A percentile compares a stretch with the other conserved stretches of the same genome.
These are phyloP conservation scores for Apodemia hepburni DNA, from an alignment of 2,888 invertebrate species.

Conservation along the genomic window DNA sequence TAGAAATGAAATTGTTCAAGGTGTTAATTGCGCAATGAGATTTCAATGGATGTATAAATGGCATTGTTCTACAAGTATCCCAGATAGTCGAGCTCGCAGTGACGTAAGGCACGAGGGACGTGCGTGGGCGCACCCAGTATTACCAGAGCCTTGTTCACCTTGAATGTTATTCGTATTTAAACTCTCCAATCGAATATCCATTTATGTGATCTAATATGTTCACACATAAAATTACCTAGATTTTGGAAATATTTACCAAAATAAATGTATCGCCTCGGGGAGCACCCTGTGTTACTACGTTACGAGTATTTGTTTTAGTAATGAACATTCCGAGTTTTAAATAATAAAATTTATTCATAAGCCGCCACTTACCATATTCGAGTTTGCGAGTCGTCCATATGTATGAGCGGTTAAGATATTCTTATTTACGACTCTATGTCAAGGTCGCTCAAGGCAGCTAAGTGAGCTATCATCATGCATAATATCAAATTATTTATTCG, in stretches of 20 bases:
- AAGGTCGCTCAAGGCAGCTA: slow-evolving; percentile 60
- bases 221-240: background rate
- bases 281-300: slow-evolving; percentile 76
- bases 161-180: slow-evolving; percentile 51
- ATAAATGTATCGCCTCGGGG: slow-evolving; percentile 18
- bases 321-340: slow-evolving; percentile 79
- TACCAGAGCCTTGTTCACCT: slow-evolving; percentile 60
- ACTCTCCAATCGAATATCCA: slow-evolving; percentile 46
- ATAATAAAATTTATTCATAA: slow-evolving; percentile 80
- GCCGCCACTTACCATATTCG: slow-evolving; percentile 77
- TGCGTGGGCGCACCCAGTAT: slow-evolving; percentile 60
- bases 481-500: slow-evolving; percentile 79
- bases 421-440: slow-evolving; percentile 78
- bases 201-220: slow-evolving; percentile 7
- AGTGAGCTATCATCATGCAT: slow-evolving; percentile 72
- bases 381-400: slow-evolving; percentile 76
- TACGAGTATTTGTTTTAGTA: slow-evolving; percentile 80
- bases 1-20: slow-evolving; percentile 27
- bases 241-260: slow-evolving; percentile 19
- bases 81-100: slow-evolving; percentile 32
- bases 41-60: slow-evolving; percentile 47
- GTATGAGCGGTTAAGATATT: slow-evolving; percentile 78
- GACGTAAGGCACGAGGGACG: slow-evolving; percentile 50
- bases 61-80: slow-evolving; percentile 59
- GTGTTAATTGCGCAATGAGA: slow-evolving; percentile 57